Conservation (phyloP, 37 sponge, comb jelly and placozoan genomes). For the Mnemiopsis leidyi region DNA sequence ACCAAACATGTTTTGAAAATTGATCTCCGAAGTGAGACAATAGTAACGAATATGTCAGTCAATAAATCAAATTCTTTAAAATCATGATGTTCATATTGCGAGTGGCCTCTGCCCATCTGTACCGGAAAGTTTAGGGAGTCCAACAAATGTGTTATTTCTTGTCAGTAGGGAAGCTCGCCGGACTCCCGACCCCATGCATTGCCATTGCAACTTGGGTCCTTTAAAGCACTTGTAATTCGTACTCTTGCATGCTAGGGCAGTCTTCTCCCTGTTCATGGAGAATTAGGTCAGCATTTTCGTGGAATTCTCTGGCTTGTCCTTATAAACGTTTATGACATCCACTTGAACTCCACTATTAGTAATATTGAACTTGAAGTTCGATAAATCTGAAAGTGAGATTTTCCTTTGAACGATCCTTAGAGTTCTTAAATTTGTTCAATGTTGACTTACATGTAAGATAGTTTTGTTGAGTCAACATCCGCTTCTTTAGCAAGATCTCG, state of each 20-base stretch:
- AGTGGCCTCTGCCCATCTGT: not conserved
- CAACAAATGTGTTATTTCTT: not conserved
- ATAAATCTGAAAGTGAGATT: too few species aligned
- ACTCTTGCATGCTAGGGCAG: constrained; percentile 20
- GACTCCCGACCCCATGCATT: not conserved
- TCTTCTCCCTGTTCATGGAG: not conserved
- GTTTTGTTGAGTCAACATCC: not conserved
- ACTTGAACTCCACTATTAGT: too few species aligned
- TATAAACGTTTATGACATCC: too few species aligned
- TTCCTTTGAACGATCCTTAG: too few species aligned
- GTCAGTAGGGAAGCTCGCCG: constrained; percentile 31
- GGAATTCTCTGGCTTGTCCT: too few species aligned
- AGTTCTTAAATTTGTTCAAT: not conserved
- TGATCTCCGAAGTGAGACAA: too few species aligned
- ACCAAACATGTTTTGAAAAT: too few species aligned
- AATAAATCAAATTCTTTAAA: too few species aligned
- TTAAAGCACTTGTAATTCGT: constrained; percentile 25
- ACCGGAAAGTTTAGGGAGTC: not conserved
- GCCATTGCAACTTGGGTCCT: constrained; percentile 35
- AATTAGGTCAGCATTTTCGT: too few species aligned
- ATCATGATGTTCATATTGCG: not conserved
- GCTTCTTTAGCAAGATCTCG: constrained; percentile 36
- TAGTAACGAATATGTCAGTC: not conserved
- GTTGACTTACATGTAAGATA: not conserved
- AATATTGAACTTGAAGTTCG: too few species aligned